Evolutionary conservation across 2,113 vertebrate species (phyloP), one percentile per base, ranked within the genome.

Genomic region (Xenopus laevis): DNA sequence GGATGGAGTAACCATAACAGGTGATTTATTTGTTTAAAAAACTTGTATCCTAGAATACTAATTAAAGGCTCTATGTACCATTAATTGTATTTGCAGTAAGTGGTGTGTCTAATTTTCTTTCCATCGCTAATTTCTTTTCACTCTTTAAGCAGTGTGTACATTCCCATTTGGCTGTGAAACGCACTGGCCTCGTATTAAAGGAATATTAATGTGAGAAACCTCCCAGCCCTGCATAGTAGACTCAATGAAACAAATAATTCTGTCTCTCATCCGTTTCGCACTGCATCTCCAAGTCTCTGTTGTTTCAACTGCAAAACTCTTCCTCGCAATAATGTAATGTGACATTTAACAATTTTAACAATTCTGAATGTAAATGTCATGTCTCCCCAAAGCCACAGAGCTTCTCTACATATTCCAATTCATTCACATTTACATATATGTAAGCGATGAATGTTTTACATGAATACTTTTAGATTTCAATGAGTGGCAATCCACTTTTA

Each of bases 101-200:
- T 33, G 21, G 72, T 23, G 23, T 58, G 53, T 44, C 72, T 33
- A 30, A 40, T 68, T 68, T 75, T 52, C 57, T 68, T 68, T 59
- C 27, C 65, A 60, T 64, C 17, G 47, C 33, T 68, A 45, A 12
- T 63, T 66, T 15, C 58, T 64, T 62, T 47, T 74, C 40, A 60
- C 23, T 23, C 15, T 21, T 16, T 13, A 27, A 7, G n/a, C n/a
- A 53, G 60, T 61, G 46, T 53, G 57, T 62, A 75, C 47, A 52
- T 68, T 75, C 58, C 40, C 57, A 68, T 68, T 68, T 30, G 33
- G 17, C 65, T 75, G 72, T 75, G 72, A 75, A 62, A 75, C 65
- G 17, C 64, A 67, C 64, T 74, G 53, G 72, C 21, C 65, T 47
- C 46, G 52, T 33, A 67, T 74, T 74, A 68, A 74, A 68, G 65